A percentile compares a stretch with the other conserved stretches of the same genome.
These are phyloP conservation scores for Corythornis vintsioides DNA, from an alignment of 2,113 vertebrate genomes.

Conservation along the genomic window DNA sequence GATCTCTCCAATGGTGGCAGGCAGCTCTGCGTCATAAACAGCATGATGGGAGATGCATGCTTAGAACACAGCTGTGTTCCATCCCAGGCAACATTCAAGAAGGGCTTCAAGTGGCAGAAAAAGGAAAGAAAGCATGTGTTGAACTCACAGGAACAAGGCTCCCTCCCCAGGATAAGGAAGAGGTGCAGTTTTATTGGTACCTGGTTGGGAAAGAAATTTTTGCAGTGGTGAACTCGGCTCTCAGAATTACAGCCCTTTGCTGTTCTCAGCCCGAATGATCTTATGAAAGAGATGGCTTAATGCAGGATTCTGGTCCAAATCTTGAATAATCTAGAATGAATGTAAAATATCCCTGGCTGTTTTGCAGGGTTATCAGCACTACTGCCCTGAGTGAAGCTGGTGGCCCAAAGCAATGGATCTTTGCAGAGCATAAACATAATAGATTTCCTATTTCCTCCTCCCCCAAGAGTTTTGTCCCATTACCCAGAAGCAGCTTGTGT, in stretches of 20 bases:
- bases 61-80: background rate
- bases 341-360: background rate
- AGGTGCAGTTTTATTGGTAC: background rate
- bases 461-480: background rate
- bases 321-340: background rate
- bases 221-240: background rate
- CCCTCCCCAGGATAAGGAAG: background rate
- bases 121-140: background rate
- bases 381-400: background rate
- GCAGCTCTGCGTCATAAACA: background rate
- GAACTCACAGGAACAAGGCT: background rate
- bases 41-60: background rate
- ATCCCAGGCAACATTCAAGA: background rate
- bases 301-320: background rate
- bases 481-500: background rate
- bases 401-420: background rate
- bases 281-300: background rate
- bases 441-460: background rate
- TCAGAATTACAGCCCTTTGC: background rate
- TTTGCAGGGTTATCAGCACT: background rate
- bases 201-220: background rate
- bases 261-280: background rate
- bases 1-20: background rate
- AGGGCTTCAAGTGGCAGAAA: background rate
- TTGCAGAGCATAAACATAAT: background rate